These are phyloP conservation scores for Eumacrocentrus americanus DNA, from an alignment of 2,888 invertebrate species.

Conservation along the genomic window DNA sequence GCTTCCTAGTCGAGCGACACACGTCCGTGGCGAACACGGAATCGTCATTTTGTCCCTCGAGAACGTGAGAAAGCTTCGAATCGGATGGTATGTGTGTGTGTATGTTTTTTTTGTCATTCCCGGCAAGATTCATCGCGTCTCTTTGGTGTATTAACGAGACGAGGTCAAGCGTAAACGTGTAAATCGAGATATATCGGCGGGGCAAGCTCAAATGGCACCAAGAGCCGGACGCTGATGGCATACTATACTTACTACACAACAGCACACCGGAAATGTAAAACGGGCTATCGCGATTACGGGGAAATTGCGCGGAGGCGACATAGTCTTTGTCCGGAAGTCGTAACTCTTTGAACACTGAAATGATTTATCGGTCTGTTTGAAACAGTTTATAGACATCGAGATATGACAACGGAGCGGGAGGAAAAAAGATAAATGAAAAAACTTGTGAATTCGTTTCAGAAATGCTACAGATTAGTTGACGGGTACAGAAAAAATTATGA, in stretches of 20 bases:
- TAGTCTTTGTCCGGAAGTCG: constrained; percentile 35
- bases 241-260: background rate
- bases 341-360: constrained; percentile 32
- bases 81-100: constrained; percentile 5
- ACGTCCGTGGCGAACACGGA: constrained; percentile 40
- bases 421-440: constrained; percentile 4
- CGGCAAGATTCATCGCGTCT: background rate
- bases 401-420: too few species aligned
- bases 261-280: constrained; percentile 35
- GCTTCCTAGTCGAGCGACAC: constrained; percentile 30
- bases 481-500: too few species aligned
- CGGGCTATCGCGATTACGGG: constrained; percentile 39
- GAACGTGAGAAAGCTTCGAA: constrained; percentile 39
- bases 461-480: too few species aligned
- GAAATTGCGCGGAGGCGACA: constrained; percentile 32
- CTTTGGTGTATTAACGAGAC: background rate
- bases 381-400: too few species aligned
- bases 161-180: background rate
- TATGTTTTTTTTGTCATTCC: constrained; percentile 12
- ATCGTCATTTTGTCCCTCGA: constrained; percentile 41
- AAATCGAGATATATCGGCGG: background rate
- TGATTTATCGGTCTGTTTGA: constrained; percentile 35
- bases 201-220: background rate
- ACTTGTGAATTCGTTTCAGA: background rate
- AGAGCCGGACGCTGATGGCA: too few species aligned